Percentiles rank a stretch among this genome's conserved stretches.
These are phyloP conservation scores for Thyatira batis DNA, from an alignment of 2,888 invertebrate genomes.

Conservation along the genomic window DNA sequence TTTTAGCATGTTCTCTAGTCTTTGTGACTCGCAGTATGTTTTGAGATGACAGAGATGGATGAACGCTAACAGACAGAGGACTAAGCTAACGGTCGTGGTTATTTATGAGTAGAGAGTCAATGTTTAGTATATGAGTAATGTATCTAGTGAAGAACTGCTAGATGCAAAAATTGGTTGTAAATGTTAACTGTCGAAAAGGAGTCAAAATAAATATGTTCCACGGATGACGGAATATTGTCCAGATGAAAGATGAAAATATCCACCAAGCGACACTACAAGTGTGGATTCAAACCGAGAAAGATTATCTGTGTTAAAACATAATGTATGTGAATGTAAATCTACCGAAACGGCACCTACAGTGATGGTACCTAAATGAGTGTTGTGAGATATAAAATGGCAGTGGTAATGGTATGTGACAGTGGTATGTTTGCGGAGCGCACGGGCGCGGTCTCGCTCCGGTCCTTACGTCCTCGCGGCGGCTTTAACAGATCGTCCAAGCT, in stretches of 20 bases:
- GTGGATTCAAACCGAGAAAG: too few relatives aligned
- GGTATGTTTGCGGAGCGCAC: conserved; percentile 62
- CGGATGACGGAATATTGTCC: too few relatives aligned
- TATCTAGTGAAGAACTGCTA: not conserved
- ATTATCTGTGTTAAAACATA: too few relatives aligned
- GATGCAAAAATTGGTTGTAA: not conserved
- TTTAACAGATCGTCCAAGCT: conserved; percentile 94
- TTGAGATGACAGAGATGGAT: not conserved
- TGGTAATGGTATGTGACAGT: conserved; percentile 18
- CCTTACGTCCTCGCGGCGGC: conserved; percentile 92
- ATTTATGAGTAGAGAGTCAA: not conserved
- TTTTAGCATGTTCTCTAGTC: conserved; percentile 10
- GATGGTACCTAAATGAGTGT: too few relatives aligned
- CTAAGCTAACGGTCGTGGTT: not conserved
- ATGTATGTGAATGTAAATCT: too few relatives aligned
- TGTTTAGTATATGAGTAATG: too few relatives aligned
- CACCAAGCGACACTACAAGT: too few relatives aligned
- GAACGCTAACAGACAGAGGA: not conserved
- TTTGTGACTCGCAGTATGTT: not conserved
- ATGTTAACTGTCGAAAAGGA: not conserved
- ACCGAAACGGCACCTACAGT: not conserved
- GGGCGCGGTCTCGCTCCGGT: conserved; percentile 73
- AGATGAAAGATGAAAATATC: too few relatives aligned
- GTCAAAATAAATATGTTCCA: not conserved
- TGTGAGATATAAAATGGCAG: not conserved